Percentiles rank a stretch among this genome's conserved stretches.
Evolutionary conservation across 2,888 invertebrate species (phyloP).

Genomic region (Eilema caniola): DNA sequence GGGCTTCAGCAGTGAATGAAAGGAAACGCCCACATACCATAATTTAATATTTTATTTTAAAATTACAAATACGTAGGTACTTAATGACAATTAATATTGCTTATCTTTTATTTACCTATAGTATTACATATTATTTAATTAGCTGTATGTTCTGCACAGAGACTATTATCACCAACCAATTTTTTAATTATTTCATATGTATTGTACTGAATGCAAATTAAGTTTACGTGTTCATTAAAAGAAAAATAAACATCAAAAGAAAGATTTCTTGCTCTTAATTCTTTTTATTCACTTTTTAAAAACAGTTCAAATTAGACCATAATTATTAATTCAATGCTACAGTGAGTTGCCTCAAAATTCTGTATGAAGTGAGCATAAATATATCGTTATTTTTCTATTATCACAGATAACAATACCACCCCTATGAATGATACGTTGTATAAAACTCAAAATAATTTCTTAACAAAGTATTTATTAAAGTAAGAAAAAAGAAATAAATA

Average conservation of each 20-base stretch:
- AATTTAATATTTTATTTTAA: conserved; percentile 46
- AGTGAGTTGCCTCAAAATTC: background rate
- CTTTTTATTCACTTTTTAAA: too few relatives aligned
- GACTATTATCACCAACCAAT: background rate
- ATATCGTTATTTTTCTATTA: conserved; percentile 60
- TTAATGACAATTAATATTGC: conserved; percentile 53
- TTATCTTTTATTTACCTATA: conserved; percentile 15
- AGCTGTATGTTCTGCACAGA: background rate
- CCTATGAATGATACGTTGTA: conserved; percentile 55
- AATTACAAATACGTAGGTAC: conserved; percentile 45
- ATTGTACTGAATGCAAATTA: too few relatives aligned
- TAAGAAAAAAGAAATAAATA: too few relatives aligned
- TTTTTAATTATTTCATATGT: too few relatives aligned
- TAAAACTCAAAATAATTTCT: background rate
- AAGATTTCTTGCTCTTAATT: too few relatives aligned
- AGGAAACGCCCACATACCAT: background rate
- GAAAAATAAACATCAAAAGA: too few relatives aligned
- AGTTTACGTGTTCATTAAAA: too few relatives aligned
- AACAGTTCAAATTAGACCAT: background rate
- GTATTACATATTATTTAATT: background rate
- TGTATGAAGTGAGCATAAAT: conserved; percentile 11
- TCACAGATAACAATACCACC: conserved; percentile 79
- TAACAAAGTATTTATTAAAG: background rate
- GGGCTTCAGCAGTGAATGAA: background rate
- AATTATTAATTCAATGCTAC: background rate